Evolutionary conservation across 2,888 invertebrate genomes (phyloP).

Genomic region (Pyralis farinalis): DNA sequence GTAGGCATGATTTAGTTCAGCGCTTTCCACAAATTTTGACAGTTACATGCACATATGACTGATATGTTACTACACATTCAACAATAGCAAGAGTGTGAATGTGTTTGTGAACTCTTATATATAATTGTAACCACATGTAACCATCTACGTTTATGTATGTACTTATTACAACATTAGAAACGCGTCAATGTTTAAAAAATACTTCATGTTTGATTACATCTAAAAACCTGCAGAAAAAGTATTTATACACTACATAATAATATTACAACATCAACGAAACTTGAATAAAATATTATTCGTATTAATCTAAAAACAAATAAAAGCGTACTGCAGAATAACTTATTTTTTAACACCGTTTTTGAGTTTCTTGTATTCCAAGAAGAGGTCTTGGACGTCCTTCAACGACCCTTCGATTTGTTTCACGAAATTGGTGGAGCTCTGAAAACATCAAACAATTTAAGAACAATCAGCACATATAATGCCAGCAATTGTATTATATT

Average conservation of each 20-base stretch:
- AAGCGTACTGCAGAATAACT: slow-evolving; percentile 22
- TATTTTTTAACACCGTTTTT: slow-evolving; percentile 43
- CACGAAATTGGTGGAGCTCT: slow-evolving; percentile 92
- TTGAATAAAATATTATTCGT: slow-evolving; percentile 7
- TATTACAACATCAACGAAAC: slow-evolving; percentile 19
- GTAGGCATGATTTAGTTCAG: no score
- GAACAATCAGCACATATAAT: background rate
- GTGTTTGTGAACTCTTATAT: no score
- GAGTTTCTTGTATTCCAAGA: slow-evolving; percentile 79
- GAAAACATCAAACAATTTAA: slow-evolving; percentile 29
- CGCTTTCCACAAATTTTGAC: no score
- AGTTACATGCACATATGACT: no score
- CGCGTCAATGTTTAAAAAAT: slow-evolving; percentile 21
- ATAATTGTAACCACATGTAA: no score
- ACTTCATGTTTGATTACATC: slow-evolving; percentile 30
- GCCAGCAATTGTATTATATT: background rate
- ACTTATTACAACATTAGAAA: slow-evolving; percentile 11
- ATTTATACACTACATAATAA: slow-evolving; percentile 18
- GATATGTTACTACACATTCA: no score
- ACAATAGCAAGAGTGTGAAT: no score
- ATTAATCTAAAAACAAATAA: slow-evolving; percentile 18
- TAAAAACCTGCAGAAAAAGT: slow-evolving; percentile 23
- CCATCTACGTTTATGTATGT: no score
- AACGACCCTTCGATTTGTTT: slow-evolving; percentile 86
- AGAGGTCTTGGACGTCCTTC: slow-evolving; percentile 85